Base-by-base conservation (phyloP, 2,797 vertebrate species). In the Bradypodion pumilum region DNA sequence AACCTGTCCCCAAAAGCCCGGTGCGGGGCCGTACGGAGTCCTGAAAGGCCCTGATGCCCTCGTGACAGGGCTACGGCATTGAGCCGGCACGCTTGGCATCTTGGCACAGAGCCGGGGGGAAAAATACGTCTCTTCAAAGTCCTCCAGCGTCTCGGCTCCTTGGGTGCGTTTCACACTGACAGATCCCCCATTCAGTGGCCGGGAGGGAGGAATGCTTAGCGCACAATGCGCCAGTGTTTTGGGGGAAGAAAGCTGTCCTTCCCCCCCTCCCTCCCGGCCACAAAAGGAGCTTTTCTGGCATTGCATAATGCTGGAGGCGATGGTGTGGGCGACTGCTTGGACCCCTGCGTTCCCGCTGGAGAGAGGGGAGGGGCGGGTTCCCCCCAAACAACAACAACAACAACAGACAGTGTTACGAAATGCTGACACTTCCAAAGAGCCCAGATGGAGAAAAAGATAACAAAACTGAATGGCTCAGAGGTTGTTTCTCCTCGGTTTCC, bases 201-300 rank as follows among this genome's bases (percentile, higher is more conserved):
- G 74, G 2, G 69, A 87, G 92, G 0, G 23, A 94, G 94, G 95
- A 95, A 94, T 95, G 93, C 37, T 60, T 87, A 65, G 82, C 12
- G 23, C 88, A 96, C 95, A 96, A 95, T 89, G 92, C 87, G 42
- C 91, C 93, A 95, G 87, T 96, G 95, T 96, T 95, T 40, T 56
- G 86, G 37, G 23, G 73, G 89, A 70, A 96, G 92, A 95, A 95
- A 94, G 94, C 94, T 81, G 87, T 29, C 7, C 85, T 95, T 46
- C 29, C 32, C 2, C 92, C 87, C 77, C 87, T 69, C 87, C n/a
- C 7, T 44, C n/a, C 27, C 5, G 37, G 70, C 80, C 86, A 93
- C 90, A 89, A 95, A 93, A 12, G 90, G 85, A 29, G 62, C 91
- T 94, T 91, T 73, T 92, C 90, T 0, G 0, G 84, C 80, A 79